phyloP scores from a whole-genome alignment of 2,888 invertebrate genomes.

The Chrysolina americana region DNA sequence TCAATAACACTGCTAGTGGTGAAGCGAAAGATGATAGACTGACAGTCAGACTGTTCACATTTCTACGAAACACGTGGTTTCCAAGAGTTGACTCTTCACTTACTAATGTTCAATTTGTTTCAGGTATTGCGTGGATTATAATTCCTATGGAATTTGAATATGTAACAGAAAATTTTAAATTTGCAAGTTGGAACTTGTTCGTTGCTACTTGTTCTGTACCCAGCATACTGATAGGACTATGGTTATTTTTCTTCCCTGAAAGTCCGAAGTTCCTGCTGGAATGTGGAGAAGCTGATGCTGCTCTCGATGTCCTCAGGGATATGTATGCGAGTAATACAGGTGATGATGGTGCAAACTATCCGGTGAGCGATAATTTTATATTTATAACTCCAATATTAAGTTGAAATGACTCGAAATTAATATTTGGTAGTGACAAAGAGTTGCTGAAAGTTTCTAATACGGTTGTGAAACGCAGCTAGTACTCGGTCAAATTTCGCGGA shows the following conservation, averaged over 20 bases:
- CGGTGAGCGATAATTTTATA: slow-evolving; percentile 71
- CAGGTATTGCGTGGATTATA: slow-evolving; percentile 85
- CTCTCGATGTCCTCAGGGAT: slow-evolving; percentile 77
- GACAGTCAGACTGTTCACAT: too few species aligned
- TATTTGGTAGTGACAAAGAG: too few species aligned
- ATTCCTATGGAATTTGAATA: slow-evolving; percentile 80
- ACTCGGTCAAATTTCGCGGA: too few species aligned
- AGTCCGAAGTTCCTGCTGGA: slow-evolving; percentile 88
- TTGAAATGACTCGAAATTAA: too few species aligned
- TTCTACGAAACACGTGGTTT: too few species aligned
- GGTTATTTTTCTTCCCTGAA: slow-evolving; percentile 84
- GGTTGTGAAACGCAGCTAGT: too few species aligned
- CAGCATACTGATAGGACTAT: slow-evolving; percentile 77
- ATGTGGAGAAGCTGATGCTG: slow-evolving; percentile 84
- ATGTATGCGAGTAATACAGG: slow-evolving; percentile 83
- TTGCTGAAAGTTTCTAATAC: too few species aligned
- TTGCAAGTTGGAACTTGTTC: slow-evolving; percentile 87
- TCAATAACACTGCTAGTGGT: too few species aligned
- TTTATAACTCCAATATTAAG: too few species aligned
- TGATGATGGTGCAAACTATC: slow-evolving; percentile 79
- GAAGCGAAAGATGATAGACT: too few species aligned
- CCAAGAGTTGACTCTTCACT: too few species aligned
- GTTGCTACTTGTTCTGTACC: slow-evolving; percentile 83
- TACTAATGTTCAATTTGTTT: slow-evolving; percentile 44
- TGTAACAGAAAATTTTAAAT: slow-evolving; percentile 75